Percentiles rank a stretch among this genome's conserved stretches.
phyloP scores from a whole-genome alignment of 2,888 invertebrate genomes.

The Patella caerulea region DNA sequence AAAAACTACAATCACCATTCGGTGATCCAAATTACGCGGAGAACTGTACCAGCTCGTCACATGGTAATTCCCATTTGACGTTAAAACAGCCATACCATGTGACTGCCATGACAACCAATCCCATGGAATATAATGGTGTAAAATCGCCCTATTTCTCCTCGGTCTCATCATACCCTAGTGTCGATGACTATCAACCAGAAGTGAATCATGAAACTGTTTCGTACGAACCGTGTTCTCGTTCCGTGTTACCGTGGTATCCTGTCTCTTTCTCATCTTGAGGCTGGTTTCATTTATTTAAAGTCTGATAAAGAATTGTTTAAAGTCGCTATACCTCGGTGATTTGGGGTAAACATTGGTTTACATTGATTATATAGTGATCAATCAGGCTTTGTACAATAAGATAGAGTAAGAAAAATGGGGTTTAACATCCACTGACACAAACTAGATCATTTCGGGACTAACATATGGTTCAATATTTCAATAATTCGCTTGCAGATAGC shows the following conservation, averaged over 20 bases:
- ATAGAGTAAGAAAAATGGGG: no score
- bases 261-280: conserved; percentile 21
- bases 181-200: conserved; percentile 23
- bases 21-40: conserved; percentile 26
- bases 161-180: conserved; percentile 16
- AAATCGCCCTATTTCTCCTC: conserved; percentile 18
- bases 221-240: conserved; percentile 41
- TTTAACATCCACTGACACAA: no score
- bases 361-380: no score
- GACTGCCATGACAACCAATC: background rate
- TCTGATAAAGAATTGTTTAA: no score
- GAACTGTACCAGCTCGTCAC: conserved; percentile 6
- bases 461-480: no score
- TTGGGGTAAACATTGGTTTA: no score
- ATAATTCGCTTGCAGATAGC: no score
- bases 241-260: conserved; percentile 43
- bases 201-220: conserved; percentile 32
- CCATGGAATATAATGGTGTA: background rate
- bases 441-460: no score
- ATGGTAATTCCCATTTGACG: conserved; percentile 7
- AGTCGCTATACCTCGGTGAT: no score
- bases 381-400: no score
- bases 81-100: conserved; percentile 19
- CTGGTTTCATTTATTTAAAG: no score
- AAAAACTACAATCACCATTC: conserved; percentile 75